Evolutionary conservation across 1,140 invertebrate genomes (phyloP).

Genomic region (Mamestra configurata): DNA sequence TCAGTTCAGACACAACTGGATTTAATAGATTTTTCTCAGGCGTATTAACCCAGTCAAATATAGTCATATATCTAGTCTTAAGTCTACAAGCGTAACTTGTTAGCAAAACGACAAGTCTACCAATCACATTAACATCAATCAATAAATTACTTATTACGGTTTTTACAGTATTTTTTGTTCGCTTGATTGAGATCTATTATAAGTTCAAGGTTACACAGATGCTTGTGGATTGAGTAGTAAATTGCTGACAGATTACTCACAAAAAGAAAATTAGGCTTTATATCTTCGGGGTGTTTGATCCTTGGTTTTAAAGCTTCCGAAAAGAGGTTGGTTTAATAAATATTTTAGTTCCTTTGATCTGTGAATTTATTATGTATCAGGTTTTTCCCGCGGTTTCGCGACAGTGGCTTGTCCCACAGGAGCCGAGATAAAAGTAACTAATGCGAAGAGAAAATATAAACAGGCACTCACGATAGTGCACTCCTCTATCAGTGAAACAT

Average conservation of each 20-base stretch:
- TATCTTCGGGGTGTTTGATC: not conserved
- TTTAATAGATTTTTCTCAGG: no score
- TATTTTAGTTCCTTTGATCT: not conserved
- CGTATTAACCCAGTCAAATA: no score
- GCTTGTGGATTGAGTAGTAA: conserved; percentile 8
- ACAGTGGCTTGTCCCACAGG: no score
- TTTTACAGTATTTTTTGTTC: conserved; percentile 16
- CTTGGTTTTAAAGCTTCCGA: not conserved
- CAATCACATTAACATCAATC: conserved; percentile 11
- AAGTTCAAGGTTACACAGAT: conserved; percentile 14
- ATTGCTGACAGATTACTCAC: conserved; percentile 13
- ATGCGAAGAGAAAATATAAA: no score
- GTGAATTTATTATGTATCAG: no score
- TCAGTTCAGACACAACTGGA: no score
- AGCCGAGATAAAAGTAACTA: no score
- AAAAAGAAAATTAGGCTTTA: conserved; percentile 17
- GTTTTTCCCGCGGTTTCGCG: no score
- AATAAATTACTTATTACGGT: not conserved
- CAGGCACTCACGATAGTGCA: no score
- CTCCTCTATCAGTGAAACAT: no score
- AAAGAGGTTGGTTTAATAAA: not conserved
- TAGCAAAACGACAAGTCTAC: conserved; percentile 7
- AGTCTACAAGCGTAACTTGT: not conserved
- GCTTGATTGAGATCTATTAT: conserved; percentile 8
- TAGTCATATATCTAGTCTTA: no score